Base-by-base conservation (phyloP, 2,888 invertebrate genomes). In the Eurois occulta region DNA sequence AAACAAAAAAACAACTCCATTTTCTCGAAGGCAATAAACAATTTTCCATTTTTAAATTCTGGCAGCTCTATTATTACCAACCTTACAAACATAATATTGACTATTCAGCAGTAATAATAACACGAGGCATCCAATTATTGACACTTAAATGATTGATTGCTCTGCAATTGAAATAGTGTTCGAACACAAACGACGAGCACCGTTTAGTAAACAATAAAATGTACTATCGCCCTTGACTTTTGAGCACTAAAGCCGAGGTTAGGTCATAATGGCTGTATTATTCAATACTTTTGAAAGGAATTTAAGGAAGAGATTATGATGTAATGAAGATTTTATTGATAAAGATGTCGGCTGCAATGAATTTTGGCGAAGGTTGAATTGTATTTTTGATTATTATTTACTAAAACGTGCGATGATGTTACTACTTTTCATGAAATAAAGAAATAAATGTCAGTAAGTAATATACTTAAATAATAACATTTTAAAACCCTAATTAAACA, bases 201-300 rank as follows among this genome's bases (percentile, higher is more conserved):
- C 85, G 84, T 90, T 92, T 90, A 85, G 91, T 92, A 92, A 94
- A 95, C 94, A 95, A 95, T 94, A 82, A 88, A 92, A 86, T 86
- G 83, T 82, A 90, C 87, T 82, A 86, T 43, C 86, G 87, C 89
- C 95, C 95, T 95, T 96, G 95, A 95, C 94, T 94, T 95, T 94
- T 94, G 55, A 75, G 71, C 73, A 71, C 75, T 73, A 86, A 87
- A 88, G 87, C 85, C 93, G 92, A 95, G 94, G 94, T 90, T 92
- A 88, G 62, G 75, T 83, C 84, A 90, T 93, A 92, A 93, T 92
- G 88, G 88, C 83, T 91, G 89, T 91, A 91, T 93, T 92, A 91
- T 91, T 87, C 85, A 82, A 82, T 85, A 88, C 86, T 86, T 88
- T 90, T 90, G 78, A 90, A 90, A 89, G 84, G 86, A 90, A 89